Base-by-base conservation (phyloP, 35 echinoderm and acorn worm genomes). In the Nesometra sesokonis region DNA sequence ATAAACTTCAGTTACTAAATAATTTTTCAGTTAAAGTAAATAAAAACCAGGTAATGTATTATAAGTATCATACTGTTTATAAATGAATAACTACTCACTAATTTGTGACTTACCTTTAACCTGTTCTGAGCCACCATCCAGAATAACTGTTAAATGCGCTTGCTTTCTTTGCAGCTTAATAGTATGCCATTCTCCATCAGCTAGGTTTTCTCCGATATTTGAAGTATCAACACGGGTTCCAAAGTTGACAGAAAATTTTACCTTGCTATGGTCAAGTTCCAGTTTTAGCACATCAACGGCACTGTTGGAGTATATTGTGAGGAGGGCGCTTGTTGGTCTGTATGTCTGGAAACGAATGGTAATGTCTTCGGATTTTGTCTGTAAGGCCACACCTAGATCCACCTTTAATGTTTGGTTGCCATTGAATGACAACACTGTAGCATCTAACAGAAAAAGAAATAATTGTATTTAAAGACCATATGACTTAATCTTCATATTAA, bases 101-200 rank as follows among this genome's bases (percentile, higher is more conserved):
- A n/a, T n/a, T n/a, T n/a, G 7, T 37, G 32, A 86, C 81, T 91
- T 94, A 98, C 95, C 88, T 86, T 93, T 87, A 3, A 89, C 80
- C 32, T 77, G 30, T 43, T 94, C 95, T 3, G 76, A 47, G 0
- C 52, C 52, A 32, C 90, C 82, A 81, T 98, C 95, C 57, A 98
- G 78, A 23, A 89, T 92, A n/a, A 98, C 38, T 11, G 32, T 86
- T 29, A 98, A 32, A 0, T 83, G 81, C 30, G 52, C 80, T 32
- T 94, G 86, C 30, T 94, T 78, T 17, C 95, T 39, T 33, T 77
- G 30, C 8, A 98, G 85, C 37, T 88, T 84, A 46, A 98, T 84
- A 32, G 95, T 79, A 88, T 98, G 95, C 95, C 95, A 98, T 33
- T 84, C 29, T 27, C 91, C 94, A 77, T 98, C 90, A 80, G 91